Conservation (phyloP, 1,140 invertebrate genomes). For the Cydia pomonella region DNA sequence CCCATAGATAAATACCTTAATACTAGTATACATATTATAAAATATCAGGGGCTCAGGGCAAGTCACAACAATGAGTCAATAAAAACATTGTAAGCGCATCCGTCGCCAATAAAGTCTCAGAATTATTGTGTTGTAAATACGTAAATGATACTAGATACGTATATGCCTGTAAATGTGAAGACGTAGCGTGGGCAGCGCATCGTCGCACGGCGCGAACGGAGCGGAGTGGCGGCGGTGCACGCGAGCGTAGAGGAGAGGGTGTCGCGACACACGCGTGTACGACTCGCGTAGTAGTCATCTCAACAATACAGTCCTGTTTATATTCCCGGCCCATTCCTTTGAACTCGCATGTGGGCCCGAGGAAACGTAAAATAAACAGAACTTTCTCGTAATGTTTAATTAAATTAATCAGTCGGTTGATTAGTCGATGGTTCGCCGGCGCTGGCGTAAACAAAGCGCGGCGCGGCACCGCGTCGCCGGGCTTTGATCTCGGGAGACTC, state of each 20-base stretch:
- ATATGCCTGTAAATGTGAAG: not conserved
- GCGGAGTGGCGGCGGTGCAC: not conserved
- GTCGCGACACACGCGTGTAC: constrained; percentile 28
- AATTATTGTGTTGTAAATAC: not conserved
- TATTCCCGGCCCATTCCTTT: constrained; percentile 72
- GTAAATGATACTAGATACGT: not conserved
- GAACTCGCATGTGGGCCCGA: constrained; percentile 77
- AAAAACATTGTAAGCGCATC: not conserved
- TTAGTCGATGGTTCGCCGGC: constrained; percentile 72
- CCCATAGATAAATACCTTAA: too few species aligned
- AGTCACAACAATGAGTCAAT: not conserved
- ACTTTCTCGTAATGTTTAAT: constrained; percentile 80
- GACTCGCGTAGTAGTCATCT: constrained; percentile 40
- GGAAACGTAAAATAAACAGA: constrained; percentile 78
- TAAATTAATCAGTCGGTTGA: constrained; percentile 79
- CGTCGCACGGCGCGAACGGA: not conserved
- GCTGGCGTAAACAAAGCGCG: constrained; percentile 66
- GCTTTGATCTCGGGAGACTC: constrained; percentile 69
- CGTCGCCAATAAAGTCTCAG: not conserved
- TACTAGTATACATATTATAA: too few species aligned
- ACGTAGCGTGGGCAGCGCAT: not conserved
- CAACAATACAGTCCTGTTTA: constrained; percentile 71
- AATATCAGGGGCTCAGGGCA: too few species aligned
- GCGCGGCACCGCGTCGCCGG: constrained; percentile 46
- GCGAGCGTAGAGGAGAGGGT: constrained; percentile 5